phyloP scores from a whole-genome alignment of 2,113 vertebrate genomes.

The Erythrocercus mccallii region DNA sequence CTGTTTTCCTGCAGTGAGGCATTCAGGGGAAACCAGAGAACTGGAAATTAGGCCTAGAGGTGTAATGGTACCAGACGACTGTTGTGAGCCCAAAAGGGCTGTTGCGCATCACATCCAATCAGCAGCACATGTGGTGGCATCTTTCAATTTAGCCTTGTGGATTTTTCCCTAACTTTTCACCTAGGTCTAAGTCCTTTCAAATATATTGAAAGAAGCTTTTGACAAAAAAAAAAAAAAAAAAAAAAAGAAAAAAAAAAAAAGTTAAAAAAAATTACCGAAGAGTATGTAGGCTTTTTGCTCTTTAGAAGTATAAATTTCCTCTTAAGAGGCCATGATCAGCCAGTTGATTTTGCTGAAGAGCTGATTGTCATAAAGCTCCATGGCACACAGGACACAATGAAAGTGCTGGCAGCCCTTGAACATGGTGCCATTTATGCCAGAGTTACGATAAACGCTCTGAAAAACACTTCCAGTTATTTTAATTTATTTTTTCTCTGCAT shows the following conservation, averaged over 20 bases:
- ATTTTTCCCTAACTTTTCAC: background rate
- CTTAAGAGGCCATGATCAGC: background rate
- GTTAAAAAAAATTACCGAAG: background rate
- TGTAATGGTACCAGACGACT: background rate
- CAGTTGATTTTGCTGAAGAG: background rate
- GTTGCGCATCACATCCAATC: background rate
- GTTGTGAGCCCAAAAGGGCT: background rate
- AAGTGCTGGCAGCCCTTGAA: background rate
- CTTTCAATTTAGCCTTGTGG: background rate
- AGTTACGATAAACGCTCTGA: slow-evolving; percentile 8
- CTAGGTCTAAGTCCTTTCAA: background rate
- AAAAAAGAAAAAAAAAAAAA: background rate
- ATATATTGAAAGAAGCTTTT: background rate
- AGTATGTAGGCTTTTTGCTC: fast-evolving
- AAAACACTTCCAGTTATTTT: slow-evolving; percentile 20
- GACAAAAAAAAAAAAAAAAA: background rate
- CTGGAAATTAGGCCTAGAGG: background rate
- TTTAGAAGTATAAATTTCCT: background rate
- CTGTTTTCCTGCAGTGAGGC: background rate
- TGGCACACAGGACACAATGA: background rate
- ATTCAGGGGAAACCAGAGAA: background rate
- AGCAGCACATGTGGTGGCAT: background rate
- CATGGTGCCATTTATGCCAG: background rate
- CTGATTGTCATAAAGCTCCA: background rate
- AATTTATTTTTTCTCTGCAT: slow-evolving; percentile 8